Base-by-base conservation (phyloP, 2,797 vertebrate species). In the Sebastes matsubarae region DNA sequence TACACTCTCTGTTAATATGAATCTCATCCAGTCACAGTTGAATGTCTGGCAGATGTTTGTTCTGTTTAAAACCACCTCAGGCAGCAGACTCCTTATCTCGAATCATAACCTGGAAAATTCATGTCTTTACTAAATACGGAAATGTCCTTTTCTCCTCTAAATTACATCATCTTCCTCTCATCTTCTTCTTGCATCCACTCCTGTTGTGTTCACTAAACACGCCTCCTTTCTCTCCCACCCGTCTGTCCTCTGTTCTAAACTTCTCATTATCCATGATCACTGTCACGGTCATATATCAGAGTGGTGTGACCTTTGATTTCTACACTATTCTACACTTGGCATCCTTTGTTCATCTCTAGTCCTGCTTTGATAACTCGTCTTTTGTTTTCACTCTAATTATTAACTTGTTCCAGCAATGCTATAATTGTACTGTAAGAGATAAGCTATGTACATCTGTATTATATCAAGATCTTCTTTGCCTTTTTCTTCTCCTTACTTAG, bases 131-230 rank as follows among this genome's bases (percentile, higher is more conserved):
- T 75, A 55, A 69, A 77, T 46, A 65, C 1, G 1, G 1, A 12
- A 38, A 52, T n/a, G 68, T 64, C 24, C 38, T 75, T 68, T 72
- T 68, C 36, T 64, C 82, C 36, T 76, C 67, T 59, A 22, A 81
- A 71, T 58, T 4, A 50, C 11, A 68, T 68, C 2, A 1, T 50
- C 60, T 67, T 27, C 65, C 20, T 22, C 4, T 60, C 7, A 50
- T 58, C 34, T 6, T 58, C n/a, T 61, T 60, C 36, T 58, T 69
- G 27, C 27, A 67, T 55, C 58, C 18, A 50, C 7, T 32, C 25
- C n/a, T 50, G 9, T 64, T 68, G 11, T 67, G 20, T 68, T 72
- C 22, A 11, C 3, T 32, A 11, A 60, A 54, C 52, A 20, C 22
- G 8, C 61, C 32, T 29, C 22, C 20, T 9, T 11, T 1, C 22